Percentiles rank a stretch among this genome's conserved stretches.
Evolutionary conservation across 2,888 invertebrate species (phyloP).

Genomic region (Drosophila maculinotata): DNA sequence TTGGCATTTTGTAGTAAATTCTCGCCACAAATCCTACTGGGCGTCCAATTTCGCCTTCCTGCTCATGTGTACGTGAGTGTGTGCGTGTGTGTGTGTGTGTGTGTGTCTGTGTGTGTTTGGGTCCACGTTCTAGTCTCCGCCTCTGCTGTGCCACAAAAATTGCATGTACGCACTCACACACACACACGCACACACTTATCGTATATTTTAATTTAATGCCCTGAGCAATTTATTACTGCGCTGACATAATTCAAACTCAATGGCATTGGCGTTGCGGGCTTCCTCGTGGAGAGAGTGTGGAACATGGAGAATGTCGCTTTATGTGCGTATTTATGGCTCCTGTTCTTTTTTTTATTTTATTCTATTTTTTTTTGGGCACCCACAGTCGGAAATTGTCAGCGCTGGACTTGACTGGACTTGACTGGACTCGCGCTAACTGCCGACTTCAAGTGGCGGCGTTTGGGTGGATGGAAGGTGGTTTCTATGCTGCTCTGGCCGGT

Average conservation of each 20-base stretch:
- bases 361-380: constrained; percentile 10
- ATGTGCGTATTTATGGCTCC: constrained; percentile 55
- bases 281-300: constrained; percentile 11
- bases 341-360: constrained; percentile 26
- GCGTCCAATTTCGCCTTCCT: constrained; percentile 22
- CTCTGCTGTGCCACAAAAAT: constrained; percentile 27
- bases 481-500: constrained; percentile 8
- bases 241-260: constrained; percentile 75
- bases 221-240: constrained; percentile 73
- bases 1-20: constrained; percentile 58
- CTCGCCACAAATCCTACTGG: constrained; percentile 50
- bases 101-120: constrained; percentile 9
- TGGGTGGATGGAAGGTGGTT: not conserved
- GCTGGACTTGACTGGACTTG: constrained; percentile 40
- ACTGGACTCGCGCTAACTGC: constrained; percentile 17
- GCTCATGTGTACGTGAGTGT: not conserved
- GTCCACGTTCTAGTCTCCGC: constrained; percentile 14
- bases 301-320: constrained; percentile 31
- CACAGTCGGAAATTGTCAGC: constrained; percentile 49
- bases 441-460: constrained; percentile 31
- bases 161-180: constrained; percentile 9
- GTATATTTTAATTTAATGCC: constrained; percentile 73
- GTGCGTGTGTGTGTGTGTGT: no score
- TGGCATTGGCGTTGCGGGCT: constrained; percentile 50
- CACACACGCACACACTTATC: constrained; percentile 16